Base-by-base conservation (phyloP, 2,888 invertebrate genomes). In the Synanthedon formicaeformis region DNA sequence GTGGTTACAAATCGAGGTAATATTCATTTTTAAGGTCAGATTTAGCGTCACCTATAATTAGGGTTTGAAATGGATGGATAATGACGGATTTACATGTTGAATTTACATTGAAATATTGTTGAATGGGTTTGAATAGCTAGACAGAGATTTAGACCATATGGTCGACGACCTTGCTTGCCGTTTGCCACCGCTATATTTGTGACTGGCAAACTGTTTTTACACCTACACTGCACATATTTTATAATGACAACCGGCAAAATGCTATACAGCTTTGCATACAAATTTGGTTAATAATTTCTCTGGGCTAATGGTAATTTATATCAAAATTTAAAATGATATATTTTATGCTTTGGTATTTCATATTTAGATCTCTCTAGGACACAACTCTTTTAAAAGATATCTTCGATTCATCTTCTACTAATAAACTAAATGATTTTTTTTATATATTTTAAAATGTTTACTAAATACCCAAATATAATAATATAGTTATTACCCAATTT, bases 91-190 rank as follows among this genome's bases (percentile, higher is more conserved):
- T 45, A 45, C n/a, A 12, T 45, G 45, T 14, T 13, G 45, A 4
- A 45, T 11, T 45, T 45, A 13, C 45, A 14, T n/a, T n/a, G 14
- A 13, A 45, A 45, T 45, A 11, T 45, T 6, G 45, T 34, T 13
- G 45, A 45, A 45, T 45, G 6, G 45, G 10, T 34, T 34, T 34
- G 8, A 16, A 49, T 40, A 13, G 50, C 10, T 12, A 10, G 59
- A 60, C 63, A 49, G 59, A 64, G 70, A 70, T 71, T 71, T 72
- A 73, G 66, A 71, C 79, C 81, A 81, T 79, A 80, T 81, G 81
- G 81, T 74, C 77, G 78, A 60, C 73, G 80, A 73, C 81, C 81
- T 81, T 80, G 80, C 66, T 65, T 68, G 65, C 55, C 55, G 57
- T 66, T 65, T 68, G 65, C 53, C 60, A 62, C 34, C 34, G 57